Conservation (phyloP, 1,140 invertebrate genomes). For the Coenobita brevimanus region DNA sequence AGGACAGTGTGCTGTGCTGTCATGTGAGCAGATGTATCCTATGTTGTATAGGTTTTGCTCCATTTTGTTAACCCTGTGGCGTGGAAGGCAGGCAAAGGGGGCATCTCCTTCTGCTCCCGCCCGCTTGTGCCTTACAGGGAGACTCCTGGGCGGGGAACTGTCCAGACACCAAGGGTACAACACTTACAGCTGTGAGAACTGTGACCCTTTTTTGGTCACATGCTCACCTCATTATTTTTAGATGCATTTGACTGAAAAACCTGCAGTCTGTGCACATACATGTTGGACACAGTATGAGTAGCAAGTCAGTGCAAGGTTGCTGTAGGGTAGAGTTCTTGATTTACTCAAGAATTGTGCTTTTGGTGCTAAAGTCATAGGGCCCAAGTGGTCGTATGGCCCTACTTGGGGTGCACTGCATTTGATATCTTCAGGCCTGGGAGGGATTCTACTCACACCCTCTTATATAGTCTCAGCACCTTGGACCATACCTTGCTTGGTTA, state of each 20-base stretch:
- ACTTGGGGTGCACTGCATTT: slow-evolving; percentile 63
- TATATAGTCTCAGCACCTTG: not conserved
- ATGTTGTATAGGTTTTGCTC: slow-evolving; percentile 50
- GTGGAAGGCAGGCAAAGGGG: slow-evolving; percentile 65
- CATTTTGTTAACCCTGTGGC: slow-evolving; percentile 62
- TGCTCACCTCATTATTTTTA: slow-evolving; percentile 61
- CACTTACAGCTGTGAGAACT: slow-evolving; percentile 57
- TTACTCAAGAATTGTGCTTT: slow-evolving; percentile 59
- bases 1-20: slow-evolving; percentile 64
- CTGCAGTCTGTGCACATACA: slow-evolving; percentile 45
- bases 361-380: slow-evolving; percentile 51
- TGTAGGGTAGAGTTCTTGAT: slow-evolving; percentile 61
- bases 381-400: slow-evolving; percentile 42
- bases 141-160: slow-evolving; percentile 60
- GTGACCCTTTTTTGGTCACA: slow-evolving; percentile 45
- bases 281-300: slow-evolving; percentile 56
- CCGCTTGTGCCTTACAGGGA: slow-evolving; percentile 64
- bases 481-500: no score
- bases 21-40: slow-evolving; percentile 50
- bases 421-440: slow-evolving; percentile 46
- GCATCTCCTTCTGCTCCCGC: slow-evolving; percentile 42
- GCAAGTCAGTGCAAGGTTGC: slow-evolving; percentile 61
- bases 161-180: slow-evolving; percentile 64
- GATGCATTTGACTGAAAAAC: slow-evolving; percentile 43
- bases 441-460: slow-evolving; percentile 33